Conservation (phyloP, 2,888 invertebrate species). For the Scelioninae gen. 2 region DNA sequence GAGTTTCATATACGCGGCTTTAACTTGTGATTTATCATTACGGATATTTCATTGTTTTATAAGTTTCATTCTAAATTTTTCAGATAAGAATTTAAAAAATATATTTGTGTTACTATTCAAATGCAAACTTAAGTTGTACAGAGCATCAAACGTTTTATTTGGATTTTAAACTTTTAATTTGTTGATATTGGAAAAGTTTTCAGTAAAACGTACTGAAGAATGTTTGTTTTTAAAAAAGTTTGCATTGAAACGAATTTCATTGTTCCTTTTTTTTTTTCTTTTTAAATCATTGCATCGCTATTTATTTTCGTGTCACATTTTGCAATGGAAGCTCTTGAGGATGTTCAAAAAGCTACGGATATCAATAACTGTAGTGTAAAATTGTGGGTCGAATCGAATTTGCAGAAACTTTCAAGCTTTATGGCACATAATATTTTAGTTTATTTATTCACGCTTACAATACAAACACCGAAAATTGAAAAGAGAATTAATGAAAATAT, state of each 20-base stretch:
- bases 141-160: background rate
- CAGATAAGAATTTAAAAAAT: constrained; percentile 3
- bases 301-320: constrained; percentile 34
- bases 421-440: constrained; percentile 2
- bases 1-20: constrained; percentile 33
- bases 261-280: constrained; percentile 25
- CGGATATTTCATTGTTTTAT: constrained; percentile 33
- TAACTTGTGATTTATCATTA: constrained; percentile 29
- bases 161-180: constrained; percentile 20
- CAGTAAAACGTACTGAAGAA: constrained; percentile 7
- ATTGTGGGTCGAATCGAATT: constrained; percentile 40
- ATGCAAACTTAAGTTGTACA: constrained; percentile 22
- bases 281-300: constrained; percentile 27
- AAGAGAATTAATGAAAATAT: constrained; percentile 1
- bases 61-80: constrained; percentile 11
- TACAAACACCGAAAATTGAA: background rate
- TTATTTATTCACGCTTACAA: constrained; percentile 11
- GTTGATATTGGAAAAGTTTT: background rate
- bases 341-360: constrained; percentile 2
- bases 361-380: constrained; percentile 29
- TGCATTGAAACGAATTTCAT: constrained; percentile 18
- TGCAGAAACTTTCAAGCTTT: constrained; percentile 27
- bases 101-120: constrained; percentile 20
- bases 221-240: constrained; percentile 22
- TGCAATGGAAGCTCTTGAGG: constrained; percentile 20